phyloP scores from a whole-genome alignment of 1,140 invertebrate species.

The Temnothorax longispinosus region DNA sequence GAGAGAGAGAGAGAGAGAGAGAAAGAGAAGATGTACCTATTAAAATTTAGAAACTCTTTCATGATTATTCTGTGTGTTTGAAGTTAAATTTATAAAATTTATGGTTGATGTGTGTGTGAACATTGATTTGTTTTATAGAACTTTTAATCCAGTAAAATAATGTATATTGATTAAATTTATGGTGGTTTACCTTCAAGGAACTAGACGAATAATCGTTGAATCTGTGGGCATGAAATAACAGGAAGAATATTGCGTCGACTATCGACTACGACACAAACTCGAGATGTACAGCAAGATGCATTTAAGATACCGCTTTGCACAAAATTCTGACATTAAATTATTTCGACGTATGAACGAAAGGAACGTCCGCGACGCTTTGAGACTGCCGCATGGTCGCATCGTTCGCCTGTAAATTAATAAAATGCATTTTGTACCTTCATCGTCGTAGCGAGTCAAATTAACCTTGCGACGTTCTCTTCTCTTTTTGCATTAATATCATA shows the following conservation, averaged over 20 bases:
- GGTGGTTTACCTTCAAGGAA: background rate
- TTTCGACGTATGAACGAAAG: constrained; percentile 65
- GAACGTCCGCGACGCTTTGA: constrained; percentile 68
- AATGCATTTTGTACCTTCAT: constrained; percentile 51
- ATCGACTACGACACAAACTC: constrained; percentile 23
- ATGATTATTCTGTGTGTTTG: background rate
- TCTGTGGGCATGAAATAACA: constrained; percentile 37
- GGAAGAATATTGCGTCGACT: constrained; percentile 48
- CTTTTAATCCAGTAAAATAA: background rate
- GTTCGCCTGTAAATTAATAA: constrained; percentile 70
- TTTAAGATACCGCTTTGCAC: constrained; percentile 56
- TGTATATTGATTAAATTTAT: constrained; percentile 6
- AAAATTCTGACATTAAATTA: constrained; percentile 65
- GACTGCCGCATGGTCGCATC: constrained; percentile 41
- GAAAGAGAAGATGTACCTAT: background rate
- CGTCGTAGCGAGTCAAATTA: constrained; percentile 68
- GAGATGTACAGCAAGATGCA: constrained; percentile 31
- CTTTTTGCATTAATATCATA: constrained; percentile 1
- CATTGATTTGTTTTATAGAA: background rate
- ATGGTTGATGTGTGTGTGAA: background rate
- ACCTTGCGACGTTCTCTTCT: constrained; percentile 42
- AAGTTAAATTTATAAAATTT: background rate
- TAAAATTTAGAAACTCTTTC: background rate
- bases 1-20: too few species aligned
- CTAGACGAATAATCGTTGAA: background rate